phyloP scores from a whole-genome alignment of 2,797 vertebrate genomes.

The Pantherophis alleghaniensis region DNA sequence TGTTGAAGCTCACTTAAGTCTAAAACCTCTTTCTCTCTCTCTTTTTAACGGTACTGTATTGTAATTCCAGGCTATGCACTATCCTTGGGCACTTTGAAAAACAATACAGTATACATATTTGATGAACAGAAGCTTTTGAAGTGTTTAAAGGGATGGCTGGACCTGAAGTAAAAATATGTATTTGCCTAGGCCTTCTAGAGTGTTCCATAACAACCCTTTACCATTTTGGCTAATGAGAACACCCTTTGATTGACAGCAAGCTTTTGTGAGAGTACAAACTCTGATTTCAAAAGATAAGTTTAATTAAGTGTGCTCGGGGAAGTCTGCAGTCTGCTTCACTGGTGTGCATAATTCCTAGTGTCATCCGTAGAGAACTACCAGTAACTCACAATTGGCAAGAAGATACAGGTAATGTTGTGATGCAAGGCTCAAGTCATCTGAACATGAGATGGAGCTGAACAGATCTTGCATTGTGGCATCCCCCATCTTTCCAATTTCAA shows the following conservation, averaged over 20 bases:
- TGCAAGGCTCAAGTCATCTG: not conserved
- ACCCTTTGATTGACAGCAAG: constrained; percentile 20
- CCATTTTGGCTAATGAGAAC: not conserved
- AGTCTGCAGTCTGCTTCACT: constrained; percentile 20
- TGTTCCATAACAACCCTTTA: not conserved
- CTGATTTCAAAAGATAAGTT: constrained; percentile 30
- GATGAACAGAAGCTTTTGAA: not conserved
- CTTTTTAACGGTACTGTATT: not conserved
- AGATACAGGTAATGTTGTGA: not conserved
- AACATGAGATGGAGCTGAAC: constrained; percentile 10
- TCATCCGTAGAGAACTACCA: not conserved
- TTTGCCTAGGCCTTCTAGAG: not conserved
- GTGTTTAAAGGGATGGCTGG: not conserved
- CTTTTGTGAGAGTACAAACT: not conserved
- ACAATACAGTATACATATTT: not conserved
- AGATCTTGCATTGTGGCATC: not conserved
- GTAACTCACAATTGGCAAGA: not conserved
- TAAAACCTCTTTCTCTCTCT: too few species aligned
- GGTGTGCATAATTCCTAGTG: not conserved
- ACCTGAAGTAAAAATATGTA: not conserved
- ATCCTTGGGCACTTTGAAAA: not conserved
- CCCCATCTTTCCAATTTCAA: not conserved
- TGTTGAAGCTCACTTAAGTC: not conserved
- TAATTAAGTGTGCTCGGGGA: constrained; percentile 40
- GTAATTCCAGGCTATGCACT: not conserved